phyloP scores from a whole-genome alignment of 2,888 invertebrate genomes.

The Meganola albula region DNA sequence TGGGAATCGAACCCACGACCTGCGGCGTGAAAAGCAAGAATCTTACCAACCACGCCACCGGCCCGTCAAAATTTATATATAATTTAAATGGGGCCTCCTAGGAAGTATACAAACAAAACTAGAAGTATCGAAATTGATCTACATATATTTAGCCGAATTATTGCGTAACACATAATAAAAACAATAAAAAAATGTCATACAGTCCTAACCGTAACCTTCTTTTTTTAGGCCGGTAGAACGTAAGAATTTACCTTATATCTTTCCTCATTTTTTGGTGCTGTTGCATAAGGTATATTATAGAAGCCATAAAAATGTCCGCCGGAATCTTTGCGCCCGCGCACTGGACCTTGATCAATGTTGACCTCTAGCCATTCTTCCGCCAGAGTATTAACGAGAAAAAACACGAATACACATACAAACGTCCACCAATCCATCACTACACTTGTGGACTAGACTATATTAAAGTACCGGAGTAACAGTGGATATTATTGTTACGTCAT shows the following conservation, averaged over 20 bases:
- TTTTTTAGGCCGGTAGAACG: too few relatives aligned
- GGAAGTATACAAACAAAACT: too few relatives aligned
- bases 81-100: too few relatives aligned
- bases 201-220: background rate
- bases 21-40: too few relatives aligned
- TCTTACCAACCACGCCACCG: too few relatives aligned
- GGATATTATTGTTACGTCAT: too few relatives aligned
- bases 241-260: constrained; percentile 33
- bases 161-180: background rate
- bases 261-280: constrained; percentile 33
- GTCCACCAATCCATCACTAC: constrained; percentile 14
- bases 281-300: constrained; percentile 44
- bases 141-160: background rate
- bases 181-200: background rate
- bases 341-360: constrained; percentile 31
- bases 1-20: too few relatives aligned
- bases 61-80: too few relatives aligned
- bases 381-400: background rate
- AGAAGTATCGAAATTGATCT: background rate
- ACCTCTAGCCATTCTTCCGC: constrained; percentile 25
- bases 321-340: constrained; percentile 34
- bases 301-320: constrained; percentile 31
- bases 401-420: constrained; percentile 6
- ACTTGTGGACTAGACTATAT: too few relatives aligned
- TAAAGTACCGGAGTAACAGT: too few relatives aligned